phyloP scores from a whole-genome alignment of 2,888 invertebrate species.

The Camponotus fellah region DNA sequence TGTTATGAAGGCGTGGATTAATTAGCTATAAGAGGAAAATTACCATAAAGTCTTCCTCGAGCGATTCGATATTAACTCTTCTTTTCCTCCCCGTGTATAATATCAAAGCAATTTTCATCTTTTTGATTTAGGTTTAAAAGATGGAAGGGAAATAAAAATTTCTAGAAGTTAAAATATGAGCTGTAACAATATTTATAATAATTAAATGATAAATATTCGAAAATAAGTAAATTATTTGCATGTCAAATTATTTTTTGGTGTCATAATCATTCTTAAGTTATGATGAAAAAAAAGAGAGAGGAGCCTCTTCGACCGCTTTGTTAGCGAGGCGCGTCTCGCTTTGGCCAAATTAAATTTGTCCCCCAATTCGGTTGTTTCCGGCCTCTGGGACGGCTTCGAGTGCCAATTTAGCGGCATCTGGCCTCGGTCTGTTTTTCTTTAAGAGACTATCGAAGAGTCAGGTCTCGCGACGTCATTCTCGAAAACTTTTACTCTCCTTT shows the following conservation, averaged over 20 bases:
- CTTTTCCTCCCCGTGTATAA: neutral
- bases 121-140: neutral
- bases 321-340: slow-evolving; percentile 56
- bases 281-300: neutral
- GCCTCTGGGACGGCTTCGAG: slow-evolving; percentile 75
- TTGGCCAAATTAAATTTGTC: slow-evolving; percentile 79
- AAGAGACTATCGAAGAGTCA: slow-evolving; percentile 70
- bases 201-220: neutral
- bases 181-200: neutral
- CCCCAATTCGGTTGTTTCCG: slow-evolving; percentile 79
- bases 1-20: slow-evolving; percentile 50
- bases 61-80: slow-evolving; percentile 38
- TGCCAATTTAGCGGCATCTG: slow-evolving; percentile 82
- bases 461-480: slow-evolving; percentile 51
- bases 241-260: neutral
- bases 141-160: neutral
- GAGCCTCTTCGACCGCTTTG: slow-evolving; percentile 10
- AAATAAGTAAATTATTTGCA: slow-evolving; percentile 14
- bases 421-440: slow-evolving; percentile 79
- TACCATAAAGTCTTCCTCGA: slow-evolving; percentile 19
- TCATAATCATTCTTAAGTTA: neutral
- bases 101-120: neutral
- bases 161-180: slow-evolving; percentile 2
- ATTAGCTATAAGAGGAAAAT: slow-evolving; percentile 47
- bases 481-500: slow-evolving; percentile 54